Percentiles rank a stretch among this genome's conserved stretches.
These are phyloP conservation scores for Hippoglossus stenolepis DNA, from an alignment of 2,113 vertebrate genomes.

Conservation along the genomic window DNA sequence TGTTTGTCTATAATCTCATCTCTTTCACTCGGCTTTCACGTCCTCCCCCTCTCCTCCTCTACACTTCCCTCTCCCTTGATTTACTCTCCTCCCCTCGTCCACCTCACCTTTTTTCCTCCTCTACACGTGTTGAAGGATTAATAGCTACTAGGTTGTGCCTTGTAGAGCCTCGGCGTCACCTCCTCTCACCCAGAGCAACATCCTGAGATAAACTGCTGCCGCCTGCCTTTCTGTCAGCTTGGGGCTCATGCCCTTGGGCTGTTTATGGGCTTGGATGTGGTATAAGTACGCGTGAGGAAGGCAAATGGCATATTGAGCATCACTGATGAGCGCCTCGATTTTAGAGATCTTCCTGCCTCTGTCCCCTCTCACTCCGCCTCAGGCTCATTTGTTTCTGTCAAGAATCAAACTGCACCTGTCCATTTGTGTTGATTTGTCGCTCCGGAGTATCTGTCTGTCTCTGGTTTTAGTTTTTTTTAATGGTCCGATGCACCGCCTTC, in stretches of 20 bases:
- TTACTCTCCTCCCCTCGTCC: slow-evolving; percentile 33
- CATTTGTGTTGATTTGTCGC: slow-evolving; percentile 29
- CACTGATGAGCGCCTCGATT: slow-evolving; percentile 19
- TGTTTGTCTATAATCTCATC: slow-evolving; percentile 9
- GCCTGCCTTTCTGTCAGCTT: slow-evolving; percentile 63
- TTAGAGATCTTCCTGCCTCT: background rate
- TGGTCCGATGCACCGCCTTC: slow-evolving; percentile 20
- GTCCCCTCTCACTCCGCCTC: slow-evolving; percentile 1
- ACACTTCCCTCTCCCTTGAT: slow-evolving; percentile 28
- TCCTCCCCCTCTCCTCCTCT: slow-evolving; percentile 8
- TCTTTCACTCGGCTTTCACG: slow-evolving; percentile 18
- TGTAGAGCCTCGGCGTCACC: slow-evolving; percentile 39
- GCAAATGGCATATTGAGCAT: slow-evolving; percentile 32
- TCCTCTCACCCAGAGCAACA: slow-evolving; percentile 53
- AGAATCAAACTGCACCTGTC: slow-evolving; percentile 36
- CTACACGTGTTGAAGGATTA: slow-evolving; percentile 62
- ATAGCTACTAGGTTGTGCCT: slow-evolving; percentile 62
- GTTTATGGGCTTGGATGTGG: slow-evolving; percentile 48
- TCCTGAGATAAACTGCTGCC: slow-evolving; percentile 64
- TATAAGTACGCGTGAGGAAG: slow-evolving; percentile 15
- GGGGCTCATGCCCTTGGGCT: slow-evolving; percentile 51
- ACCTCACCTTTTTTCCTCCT: slow-evolving; percentile 31
- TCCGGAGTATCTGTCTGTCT: slow-evolving; percentile 13
- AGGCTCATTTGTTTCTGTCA: slow-evolving; percentile 30
- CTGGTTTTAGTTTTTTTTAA: slow-evolving; percentile 29